phyloP scores from a whole-genome alignment of 2,113 vertebrate genomes.

The Caloenas nicobarica region DNA sequence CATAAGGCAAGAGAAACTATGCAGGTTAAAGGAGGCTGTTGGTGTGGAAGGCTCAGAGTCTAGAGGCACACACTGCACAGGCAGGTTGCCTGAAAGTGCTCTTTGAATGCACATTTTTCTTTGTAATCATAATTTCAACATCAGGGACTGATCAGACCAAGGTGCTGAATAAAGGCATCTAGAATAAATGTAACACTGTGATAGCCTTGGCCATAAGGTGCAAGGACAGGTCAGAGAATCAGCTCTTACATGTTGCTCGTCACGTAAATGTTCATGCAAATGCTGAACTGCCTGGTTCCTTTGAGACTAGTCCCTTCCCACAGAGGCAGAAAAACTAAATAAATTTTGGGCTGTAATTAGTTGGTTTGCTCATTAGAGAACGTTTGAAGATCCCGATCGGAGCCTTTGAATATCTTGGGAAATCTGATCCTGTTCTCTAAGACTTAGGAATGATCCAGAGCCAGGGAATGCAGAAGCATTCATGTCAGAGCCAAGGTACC shows the following conservation, averaged over 20 bases:
- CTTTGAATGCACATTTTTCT: neutral
- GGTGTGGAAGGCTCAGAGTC: neutral
- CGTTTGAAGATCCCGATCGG: neutral
- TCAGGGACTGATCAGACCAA: neutral
- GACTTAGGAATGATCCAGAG: neutral
- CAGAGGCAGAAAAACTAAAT: neutral
- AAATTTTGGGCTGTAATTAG: neutral
- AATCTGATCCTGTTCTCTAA: neutral
- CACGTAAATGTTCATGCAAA: neutral
- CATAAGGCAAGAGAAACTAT: neutral
- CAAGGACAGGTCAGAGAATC: neutral
- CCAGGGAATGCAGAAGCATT: neutral
- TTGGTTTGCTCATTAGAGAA: neutral
- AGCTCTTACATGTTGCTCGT: neutral
- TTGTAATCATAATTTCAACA: neutral
- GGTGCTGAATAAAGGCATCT: neutral
- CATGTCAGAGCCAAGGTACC: neutral
- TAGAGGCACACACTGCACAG: neutral
- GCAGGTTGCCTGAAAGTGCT: neutral
- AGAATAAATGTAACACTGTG: neutral
- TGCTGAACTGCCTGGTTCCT: neutral
- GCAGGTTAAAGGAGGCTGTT: neutral
- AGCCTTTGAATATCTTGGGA: neutral
- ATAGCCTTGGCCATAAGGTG: neutral
- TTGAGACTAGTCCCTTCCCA: neutral